phyloP scores from a whole-genome alignment of 2,888 invertebrate species.

The Athrips mouffetella region DNA sequence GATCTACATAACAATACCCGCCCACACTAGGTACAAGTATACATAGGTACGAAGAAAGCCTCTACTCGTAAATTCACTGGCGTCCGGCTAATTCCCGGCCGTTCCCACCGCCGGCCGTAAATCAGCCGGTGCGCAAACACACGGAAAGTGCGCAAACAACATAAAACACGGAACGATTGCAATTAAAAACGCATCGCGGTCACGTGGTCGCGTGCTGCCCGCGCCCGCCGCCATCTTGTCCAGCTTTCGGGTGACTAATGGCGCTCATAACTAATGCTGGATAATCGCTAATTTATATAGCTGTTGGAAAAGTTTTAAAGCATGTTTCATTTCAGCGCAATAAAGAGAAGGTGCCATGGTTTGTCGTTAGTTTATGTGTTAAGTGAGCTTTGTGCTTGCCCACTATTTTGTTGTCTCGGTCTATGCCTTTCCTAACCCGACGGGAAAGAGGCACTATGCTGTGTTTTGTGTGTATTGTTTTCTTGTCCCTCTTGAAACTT shows the following conservation, averaged over 20 bases:
- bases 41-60: background rate
- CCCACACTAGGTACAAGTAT: background rate
- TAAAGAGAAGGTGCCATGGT: too few relatives aligned
- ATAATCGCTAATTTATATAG: conserved; percentile 10
- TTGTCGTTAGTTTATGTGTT: too few relatives aligned
- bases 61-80: conserved; percentile 3
- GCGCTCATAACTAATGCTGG: conserved; percentile 2
- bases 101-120: conserved; percentile 72
- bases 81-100: conserved; percentile 24
- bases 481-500: too few relatives aligned
- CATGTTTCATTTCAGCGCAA: too few relatives aligned
- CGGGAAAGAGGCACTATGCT: too few relatives aligned
- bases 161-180: conserved; percentile 78
- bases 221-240: conserved; percentile 58
- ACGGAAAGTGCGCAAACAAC: conserved; percentile 71
- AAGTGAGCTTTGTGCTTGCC: too few relatives aligned
- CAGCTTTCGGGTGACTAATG: conserved; percentile 20
- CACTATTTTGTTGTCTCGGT: too few relatives aligned
- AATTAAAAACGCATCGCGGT: conserved; percentile 75
- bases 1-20: too few relatives aligned
- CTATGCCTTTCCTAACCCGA: too few relatives aligned
- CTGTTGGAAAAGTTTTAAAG: background rate
- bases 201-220: conserved; percentile 65
- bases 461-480: too few relatives aligned
- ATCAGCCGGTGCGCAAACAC: conserved; percentile 62